Conservation (phyloP, 1,140 invertebrate genomes). For the Drosophila nannoptera region DNA sequence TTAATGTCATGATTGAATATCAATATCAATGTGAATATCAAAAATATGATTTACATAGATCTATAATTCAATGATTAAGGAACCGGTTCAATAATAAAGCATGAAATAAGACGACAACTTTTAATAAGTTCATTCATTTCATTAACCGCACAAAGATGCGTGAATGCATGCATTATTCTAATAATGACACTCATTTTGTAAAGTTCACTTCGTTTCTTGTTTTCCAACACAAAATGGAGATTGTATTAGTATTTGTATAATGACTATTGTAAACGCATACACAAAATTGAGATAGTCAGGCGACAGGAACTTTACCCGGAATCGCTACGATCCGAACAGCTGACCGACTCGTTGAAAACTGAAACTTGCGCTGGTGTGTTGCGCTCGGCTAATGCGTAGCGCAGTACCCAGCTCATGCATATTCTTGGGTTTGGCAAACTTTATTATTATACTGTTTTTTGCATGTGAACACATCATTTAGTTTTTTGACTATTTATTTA, state of each 20-base stretch:
- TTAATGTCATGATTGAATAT: not conserved
- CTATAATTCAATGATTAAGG: not conserved
- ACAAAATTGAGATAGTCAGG: conserved; percentile 19
- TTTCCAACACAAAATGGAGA: conserved; percentile 5
- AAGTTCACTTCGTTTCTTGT: not conserved
- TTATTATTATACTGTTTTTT: no score
- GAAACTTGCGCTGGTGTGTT: conserved; percentile 8
- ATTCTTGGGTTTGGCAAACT: not conserved
- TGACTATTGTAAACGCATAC: conserved; percentile 25
- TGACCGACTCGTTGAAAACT: conserved; percentile 40
- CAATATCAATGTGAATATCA: no score
- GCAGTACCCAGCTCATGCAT: conserved; percentile 4
- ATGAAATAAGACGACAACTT: conserved; percentile 31
- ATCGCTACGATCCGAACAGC: conserved; percentile 29
- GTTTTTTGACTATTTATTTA: not conserved
- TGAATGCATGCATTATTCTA: conserved; percentile 7
- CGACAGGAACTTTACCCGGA: conserved; percentile 27
- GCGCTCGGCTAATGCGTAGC: not conserved
- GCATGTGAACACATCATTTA: not conserved
- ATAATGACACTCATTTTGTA: conserved; percentile 12
- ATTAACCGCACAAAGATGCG: conserved; percentile 7
- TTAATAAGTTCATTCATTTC: conserved; percentile 1
- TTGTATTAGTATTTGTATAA: conserved; percentile 2
- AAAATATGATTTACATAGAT: not conserved
- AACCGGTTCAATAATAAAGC: conserved; percentile 28